Evolutionary conservation across 2,888 invertebrate species (phyloP), one percentile per base, ranked within the genome.

Genomic region (Ophion ellenae): DNA sequence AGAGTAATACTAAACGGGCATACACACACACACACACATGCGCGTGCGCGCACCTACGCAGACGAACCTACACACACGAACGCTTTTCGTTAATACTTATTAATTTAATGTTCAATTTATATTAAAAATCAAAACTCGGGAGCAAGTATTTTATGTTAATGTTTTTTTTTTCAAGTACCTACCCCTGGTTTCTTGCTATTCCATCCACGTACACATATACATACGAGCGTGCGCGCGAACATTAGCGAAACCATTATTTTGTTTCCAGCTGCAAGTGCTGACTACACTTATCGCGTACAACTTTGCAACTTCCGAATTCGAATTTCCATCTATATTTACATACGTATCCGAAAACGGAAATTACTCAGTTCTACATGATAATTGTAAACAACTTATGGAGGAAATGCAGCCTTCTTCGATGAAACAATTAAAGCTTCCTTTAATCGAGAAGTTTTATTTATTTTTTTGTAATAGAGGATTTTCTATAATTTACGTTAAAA

Each of bases 61-160:
- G 84, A 87, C 86, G 80, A 86, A 82, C 64, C 40, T 10, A 2
- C 3, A 11, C 47, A 3, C 47, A 11, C 10, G 14, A 9, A 10
- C 47, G 24, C 86, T 85, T 85, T 76, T 70, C 86, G 87, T 86
- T 86, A 85, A 88, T 89, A 86, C 81, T 87, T 86, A 87, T 86
- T 85, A 76, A 81, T 92, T 89, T 91, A 91, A 90, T 88, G 89
- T 90, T 89, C 91, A 89, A 91, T 91, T 92, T 92, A 89, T 91
- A 91, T 89, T 91, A 91, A 90, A 90, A 89, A 88, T 76, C 86
- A 86, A 71, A 88, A 89, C 86, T 88, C 87, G 89, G 87, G 86
- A 85, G 87, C 85, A 87, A 86, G 85, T 86, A 84, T 89, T 88
- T 84, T 87, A 79, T 75, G 40, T 83, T 53, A 28, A 9, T 24